Evolutionary conservation across 2,113 vertebrate species (phyloP), one percentile per base, ranked within the genome.

Genomic region (Pantherophis guttatus): DNA sequence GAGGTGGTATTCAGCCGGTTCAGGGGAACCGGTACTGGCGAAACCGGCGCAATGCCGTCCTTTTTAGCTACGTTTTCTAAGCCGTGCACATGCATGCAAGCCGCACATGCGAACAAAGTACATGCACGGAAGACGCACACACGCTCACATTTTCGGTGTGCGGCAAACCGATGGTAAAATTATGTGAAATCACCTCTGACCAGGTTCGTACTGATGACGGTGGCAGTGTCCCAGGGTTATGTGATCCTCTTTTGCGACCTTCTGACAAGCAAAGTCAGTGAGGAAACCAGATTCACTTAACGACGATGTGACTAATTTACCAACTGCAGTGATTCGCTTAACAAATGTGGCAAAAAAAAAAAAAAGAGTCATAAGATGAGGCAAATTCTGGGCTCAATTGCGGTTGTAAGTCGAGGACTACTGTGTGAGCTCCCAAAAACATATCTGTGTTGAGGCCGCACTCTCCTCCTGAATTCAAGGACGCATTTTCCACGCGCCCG

Each of bases 291-390:
- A 70, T 70, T n/a, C 29, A 6, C 12, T 70, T 0, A n/a, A 70
- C 29, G 2, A n/a, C 4, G 0, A 1, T n/a, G 29, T n/a, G 5
- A 13, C 12, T 70, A 0, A 70, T 11, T 59, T 59, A n/a, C 5
- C 29, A n/a, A n/a, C 29, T 1, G 12, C 12, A n/a, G 12, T 5
- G 65, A n/a, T 70, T 70, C 65, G 2, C 29, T 15, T 70, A 70
- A 70, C 4, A 2, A 70, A 29, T 65, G 26, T 65, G 26, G 1
- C 62, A 29, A 29, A 65, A 29, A 65, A 62, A n/a, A 11, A 2
- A 21, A 29, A 12, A 12, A 29, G 26, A 5, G 11, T 13, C 1
- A 12, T n/a, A 70, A 70, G 13, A n/a, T n/a, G 29, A n/a, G 29
- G 12, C 29, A 70, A 13, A n/a, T n/a, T 70, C 65, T 15, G 12